Base-by-base conservation (phyloP, 2,888 invertebrate genomes). In the Carpatolechia fugitivella region DNA sequence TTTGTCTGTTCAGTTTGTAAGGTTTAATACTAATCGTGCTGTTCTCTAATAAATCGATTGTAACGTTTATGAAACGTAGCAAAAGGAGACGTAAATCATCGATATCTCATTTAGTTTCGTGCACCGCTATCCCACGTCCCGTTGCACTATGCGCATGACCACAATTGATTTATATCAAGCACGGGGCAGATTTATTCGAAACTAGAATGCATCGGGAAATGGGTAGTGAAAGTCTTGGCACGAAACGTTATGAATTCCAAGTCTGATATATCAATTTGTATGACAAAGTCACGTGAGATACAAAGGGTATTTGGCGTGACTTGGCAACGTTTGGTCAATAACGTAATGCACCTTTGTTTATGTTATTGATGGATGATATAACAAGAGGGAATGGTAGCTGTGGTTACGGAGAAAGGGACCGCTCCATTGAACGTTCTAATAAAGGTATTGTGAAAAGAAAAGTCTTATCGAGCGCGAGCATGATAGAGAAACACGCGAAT, bases 201-300 rank as follows among this genome's bases (percentile, higher is more conserved):
- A 60, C 56, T 60, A 47, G 48, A 35, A 70, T 72, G 65, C 65
- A 72, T 66, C 52, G 57, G 33, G 60, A 58, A 72, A 78, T 54
- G 57, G 30, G 61, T 58, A 72, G 78, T 75, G 82, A 83, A 82
- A 83, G 81, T 70, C 67, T 81, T 82, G 80, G 81, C 82, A 78
- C 65, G 68, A 57, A 47, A 62, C 65, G 24, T 30, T 29, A 58
- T 58, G 59, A 67, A 75, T 69, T 70, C 71, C 69, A 74, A 76
- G 62, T 60, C 61, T 63, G 60, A 60, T 56, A 61, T 58, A 60
- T 57, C 57, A 63, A 60, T 56, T 50, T 55, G 59, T 61, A 64
- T 60, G 62, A 57, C 61, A 60, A 50, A 55, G 60, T 69, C 70
- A 66, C 69, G 70, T 69, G 70, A 69, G 72, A 67, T 64, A 63